A percentile compares a stretch with the other conserved stretches of the same genome.
Evolutionary conservation across 2,797 vertebrate genomes (phyloP).

Genomic region (Phrynocephalus forsythii): DNA sequence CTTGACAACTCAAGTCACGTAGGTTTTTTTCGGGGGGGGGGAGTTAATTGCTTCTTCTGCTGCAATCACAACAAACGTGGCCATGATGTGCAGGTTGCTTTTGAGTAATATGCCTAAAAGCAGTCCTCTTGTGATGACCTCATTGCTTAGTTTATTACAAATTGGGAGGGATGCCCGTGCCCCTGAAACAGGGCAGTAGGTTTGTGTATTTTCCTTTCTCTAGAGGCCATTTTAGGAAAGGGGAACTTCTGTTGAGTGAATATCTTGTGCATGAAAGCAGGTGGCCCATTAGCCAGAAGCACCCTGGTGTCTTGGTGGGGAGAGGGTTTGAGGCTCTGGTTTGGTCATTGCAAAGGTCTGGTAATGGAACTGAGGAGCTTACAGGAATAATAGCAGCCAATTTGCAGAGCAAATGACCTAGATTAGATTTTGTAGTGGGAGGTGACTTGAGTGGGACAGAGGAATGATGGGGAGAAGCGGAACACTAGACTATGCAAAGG

Average conservation of each 20-base stretch:
- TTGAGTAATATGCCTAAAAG: slow-evolving; percentile 17
- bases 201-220: slow-evolving; percentile 9
- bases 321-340: background rate
- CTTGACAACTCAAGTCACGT: background rate
- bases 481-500: background rate
- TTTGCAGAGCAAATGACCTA: slow-evolving; percentile 33
- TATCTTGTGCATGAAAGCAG: slow-evolving; percentile 10
- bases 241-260: background rate
- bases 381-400: slow-evolving; percentile 17
- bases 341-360: background rate
- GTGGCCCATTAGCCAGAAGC: background rate
- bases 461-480: background rate
- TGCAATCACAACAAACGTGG: background rate
- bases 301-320: background rate
- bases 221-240: background rate
- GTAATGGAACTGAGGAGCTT: background rate
- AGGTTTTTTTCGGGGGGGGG: background rate
- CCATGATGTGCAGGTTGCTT: slow-evolving; percentile 14
- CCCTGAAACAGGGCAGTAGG: background rate
- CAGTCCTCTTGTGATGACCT: background rate
- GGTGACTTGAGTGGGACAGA: background rate
- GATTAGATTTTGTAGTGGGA: slow-evolving; percentile 16
- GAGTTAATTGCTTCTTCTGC: background rate
- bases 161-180: slow-evolving; percentile 1
- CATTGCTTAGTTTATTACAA: background rate